These are phyloP conservation scores for Tetramorium alpestre DNA, from an alignment of 1,140 invertebrate species.

Conservation along the genomic window DNA sequence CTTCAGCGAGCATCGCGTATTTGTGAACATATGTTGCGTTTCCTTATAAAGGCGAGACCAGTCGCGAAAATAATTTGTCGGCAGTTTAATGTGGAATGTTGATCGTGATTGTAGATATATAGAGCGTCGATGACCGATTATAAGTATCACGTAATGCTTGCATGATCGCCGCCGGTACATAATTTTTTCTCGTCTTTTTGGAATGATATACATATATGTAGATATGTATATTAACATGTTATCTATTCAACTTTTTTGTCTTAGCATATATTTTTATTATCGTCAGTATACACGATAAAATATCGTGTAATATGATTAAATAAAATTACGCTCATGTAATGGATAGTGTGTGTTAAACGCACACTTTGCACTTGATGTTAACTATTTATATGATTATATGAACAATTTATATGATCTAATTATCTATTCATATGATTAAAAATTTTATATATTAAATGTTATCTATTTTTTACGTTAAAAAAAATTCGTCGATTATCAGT, in stretches of 20 bases:
- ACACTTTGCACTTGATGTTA: neutral
- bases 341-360: neutral
- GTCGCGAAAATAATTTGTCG: slow-evolving; percentile 3
- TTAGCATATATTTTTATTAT: neutral
- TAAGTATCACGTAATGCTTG: neutral
- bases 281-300: neutral
- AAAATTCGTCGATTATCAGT: neutral
- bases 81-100: slow-evolving; percentile 8
- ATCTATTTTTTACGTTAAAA: neutral
- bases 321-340: neutral
- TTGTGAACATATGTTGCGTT: neutral
- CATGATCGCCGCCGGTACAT: neutral
- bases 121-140: slow-evolving; percentile 66
- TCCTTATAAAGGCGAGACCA: neutral
- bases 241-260: neutral
- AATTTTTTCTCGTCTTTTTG: neutral
- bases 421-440: neutral
- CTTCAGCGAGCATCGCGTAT: neutral
- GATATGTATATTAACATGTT: neutral
- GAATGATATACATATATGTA: neutral
- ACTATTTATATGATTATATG: neutral
- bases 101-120: slow-evolving; percentile 17
- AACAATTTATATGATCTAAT: neutral
- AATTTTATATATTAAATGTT: neutral
- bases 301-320: neutral